A percentile compares a stretch with the other conserved stretches of the same genome.
These are phyloP conservation scores for Zhuqinia jingwanae DNA, from an alignment of 2,888 invertebrate species.

Conservation along the genomic window DNA sequence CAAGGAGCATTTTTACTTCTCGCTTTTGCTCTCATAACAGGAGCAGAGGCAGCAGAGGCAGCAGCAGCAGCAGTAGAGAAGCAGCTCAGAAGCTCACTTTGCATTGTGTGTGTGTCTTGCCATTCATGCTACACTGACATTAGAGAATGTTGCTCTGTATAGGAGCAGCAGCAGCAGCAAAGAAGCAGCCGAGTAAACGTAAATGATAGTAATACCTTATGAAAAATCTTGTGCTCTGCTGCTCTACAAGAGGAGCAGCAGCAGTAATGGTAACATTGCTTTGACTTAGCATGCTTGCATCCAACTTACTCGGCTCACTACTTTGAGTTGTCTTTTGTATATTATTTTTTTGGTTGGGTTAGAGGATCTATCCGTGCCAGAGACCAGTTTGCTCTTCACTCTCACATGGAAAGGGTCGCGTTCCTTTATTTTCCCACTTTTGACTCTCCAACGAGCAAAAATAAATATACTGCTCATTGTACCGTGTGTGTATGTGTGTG, in stretches of 20 bases:
- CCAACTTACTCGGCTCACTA: neutral
- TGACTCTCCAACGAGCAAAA: too few species aligned
- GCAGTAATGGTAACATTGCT: neutral
- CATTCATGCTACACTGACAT: neutral
- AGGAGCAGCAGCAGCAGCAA: too few species aligned
- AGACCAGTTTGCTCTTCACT: constrained; percentile 6
- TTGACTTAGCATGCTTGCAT: neutral
- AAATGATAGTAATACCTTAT: too few species aligned
- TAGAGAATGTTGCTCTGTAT: neutral
- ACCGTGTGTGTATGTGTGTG: too few species aligned
- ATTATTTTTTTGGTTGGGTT: neutral
- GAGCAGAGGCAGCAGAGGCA: neutral
- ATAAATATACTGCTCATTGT: too few species aligned
- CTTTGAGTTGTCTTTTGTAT: neutral
- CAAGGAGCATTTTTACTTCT: neutral
- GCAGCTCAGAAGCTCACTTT: too few species aligned
- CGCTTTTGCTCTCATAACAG: neutral
- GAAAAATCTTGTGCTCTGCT: too few species aligned
- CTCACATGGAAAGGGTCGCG: neutral
- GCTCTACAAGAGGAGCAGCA: neutral
- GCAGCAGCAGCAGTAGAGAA: neutral
- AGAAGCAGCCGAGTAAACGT: too few species aligned
- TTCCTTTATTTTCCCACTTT: neutral
- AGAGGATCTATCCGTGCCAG: neutral
- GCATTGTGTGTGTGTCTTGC: neutral